Percentiles rank a stretch among this genome's conserved stretches.
phyloP scores from a whole-genome alignment of 2,797 vertebrate species.

The Streptopelia turtur region DNA sequence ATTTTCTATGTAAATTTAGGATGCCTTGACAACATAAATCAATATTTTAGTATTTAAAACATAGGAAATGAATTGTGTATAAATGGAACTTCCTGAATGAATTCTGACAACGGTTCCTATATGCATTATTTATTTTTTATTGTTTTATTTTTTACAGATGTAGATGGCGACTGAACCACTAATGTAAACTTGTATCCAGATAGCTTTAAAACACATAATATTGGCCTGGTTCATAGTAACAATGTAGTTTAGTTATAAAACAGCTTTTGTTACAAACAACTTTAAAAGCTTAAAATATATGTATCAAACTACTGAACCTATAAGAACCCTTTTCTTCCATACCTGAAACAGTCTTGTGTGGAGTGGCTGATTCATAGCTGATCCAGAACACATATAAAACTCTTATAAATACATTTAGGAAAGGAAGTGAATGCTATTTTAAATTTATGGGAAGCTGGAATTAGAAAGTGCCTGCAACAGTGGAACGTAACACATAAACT shows the following conservation, averaged over 20 bases:
- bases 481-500: background rate
- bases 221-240: constrained; percentile 9
- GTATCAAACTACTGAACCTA: constrained; percentile 5
- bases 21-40: constrained; percentile 20
- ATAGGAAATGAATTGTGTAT: constrained; percentile 27
- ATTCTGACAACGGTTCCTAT: constrained; percentile 27
- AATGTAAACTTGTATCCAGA: background rate
- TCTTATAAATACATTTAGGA: constrained; percentile 5
- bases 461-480: constrained; percentile 6
- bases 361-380: constrained; percentile 16
- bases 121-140: constrained; percentile 39
- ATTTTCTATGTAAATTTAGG: background rate
- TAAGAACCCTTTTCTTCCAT: background rate
- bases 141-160: constrained; percentile 44
- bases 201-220: constrained; percentile 10
- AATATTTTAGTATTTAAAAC: constrained; percentile 32
- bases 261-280: constrained; percentile 16
- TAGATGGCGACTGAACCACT: background rate
- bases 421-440: constrained; percentile 38
- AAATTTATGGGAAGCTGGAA: constrained; percentile 35
- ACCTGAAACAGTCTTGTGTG: background rate
- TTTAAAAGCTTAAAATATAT: constrained; percentile 31
- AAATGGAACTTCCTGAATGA: background rate
- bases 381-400: constrained; percentile 27
- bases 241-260: constrained; percentile 16